Percentiles rank a stretch among this genome's conserved stretches.
Evolutionary conservation across 2,797 vertebrate species (phyloP).

Genomic region (Anniella stebbinsi): DNA sequence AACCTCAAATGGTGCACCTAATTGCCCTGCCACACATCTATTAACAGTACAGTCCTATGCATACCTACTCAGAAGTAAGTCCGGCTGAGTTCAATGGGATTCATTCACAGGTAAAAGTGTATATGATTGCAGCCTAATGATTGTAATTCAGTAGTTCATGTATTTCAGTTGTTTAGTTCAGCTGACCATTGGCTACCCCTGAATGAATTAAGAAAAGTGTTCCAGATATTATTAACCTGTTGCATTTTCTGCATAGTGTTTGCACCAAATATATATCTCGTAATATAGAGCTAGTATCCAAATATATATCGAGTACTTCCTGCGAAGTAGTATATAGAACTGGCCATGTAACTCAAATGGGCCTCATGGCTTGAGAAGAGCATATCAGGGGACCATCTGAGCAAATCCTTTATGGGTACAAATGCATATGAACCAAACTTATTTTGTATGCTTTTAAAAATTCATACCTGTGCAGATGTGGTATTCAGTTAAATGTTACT

Average conservation of each 20-base stretch:
- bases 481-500: constrained; percentile 20
- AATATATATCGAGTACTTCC: background rate
- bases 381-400: background rate
- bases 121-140: background rate
- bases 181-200: background rate
- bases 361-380: background rate
- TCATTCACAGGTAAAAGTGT: too few species aligned
- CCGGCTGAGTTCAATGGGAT: too few species aligned
- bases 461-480: constrained; percentile 5
- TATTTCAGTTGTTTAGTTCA: background rate
- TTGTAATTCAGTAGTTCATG: background rate
- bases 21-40: background rate
- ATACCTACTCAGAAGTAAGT: too few species aligned
- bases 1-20: background rate
- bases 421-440: background rate
- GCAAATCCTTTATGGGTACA: background rate
- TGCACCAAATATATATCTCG: background rate
- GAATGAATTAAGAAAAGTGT: background rate
- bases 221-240: background rate
- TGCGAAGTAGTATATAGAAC: background rate
- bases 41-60: too few species aligned
- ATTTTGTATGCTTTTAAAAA: constrained; percentile 16
- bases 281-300: background rate
- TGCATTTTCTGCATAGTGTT: background rate
- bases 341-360: background rate